Conservation (phyloP, 2,888 invertebrate species). For the Nymphalis urticae region DNA sequence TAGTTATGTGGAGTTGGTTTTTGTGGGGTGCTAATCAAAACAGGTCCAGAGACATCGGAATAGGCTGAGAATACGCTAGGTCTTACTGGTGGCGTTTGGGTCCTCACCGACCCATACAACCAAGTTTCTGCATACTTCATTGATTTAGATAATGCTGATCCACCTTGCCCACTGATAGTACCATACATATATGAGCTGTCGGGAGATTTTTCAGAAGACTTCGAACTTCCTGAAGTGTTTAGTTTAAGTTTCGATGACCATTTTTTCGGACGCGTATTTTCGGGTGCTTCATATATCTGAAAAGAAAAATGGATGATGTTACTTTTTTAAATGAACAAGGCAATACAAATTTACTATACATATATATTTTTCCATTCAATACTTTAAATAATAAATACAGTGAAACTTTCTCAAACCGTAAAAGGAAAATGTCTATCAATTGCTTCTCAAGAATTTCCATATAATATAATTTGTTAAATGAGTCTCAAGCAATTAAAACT, state of each 20-base stretch:
- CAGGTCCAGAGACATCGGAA: conserved; percentile 71
- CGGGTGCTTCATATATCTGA: conserved; percentile 78
- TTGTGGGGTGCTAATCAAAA: conserved; percentile 78
- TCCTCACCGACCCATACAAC: conserved; percentile 90
- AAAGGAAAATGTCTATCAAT: conserved; percentile 1
- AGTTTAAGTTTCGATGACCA: conserved; percentile 87
- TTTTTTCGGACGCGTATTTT: conserved; percentile 83
- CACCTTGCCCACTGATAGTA: conserved; percentile 82
- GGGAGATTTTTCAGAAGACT: conserved; percentile 74
- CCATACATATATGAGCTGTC: conserved; percentile 77
- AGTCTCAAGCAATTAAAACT: conserved; percentile 41
- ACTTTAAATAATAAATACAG: too few species aligned
- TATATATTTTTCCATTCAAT: background rate
- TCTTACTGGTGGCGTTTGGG: conserved; percentile 72
- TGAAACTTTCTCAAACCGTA: too few species aligned
- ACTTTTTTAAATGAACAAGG: background rate
- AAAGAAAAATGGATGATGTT: conserved; percentile 45
- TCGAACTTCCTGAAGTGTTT: conserved; percentile 73
- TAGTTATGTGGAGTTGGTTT: conserved; percentile 83
- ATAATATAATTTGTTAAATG: conserved; percentile 12
- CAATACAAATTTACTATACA: background rate
- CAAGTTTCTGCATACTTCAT: conserved; percentile 93
- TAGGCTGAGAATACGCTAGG: conserved; percentile 77
- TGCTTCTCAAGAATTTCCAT: conserved; percentile 11
- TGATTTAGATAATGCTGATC: conserved; percentile 88